Evolutionary conservation across 2,888 invertebrate genomes (phyloP), one percentile per base, ranked within the genome.

Genomic region (Ceriagrion tenellum): DNA sequence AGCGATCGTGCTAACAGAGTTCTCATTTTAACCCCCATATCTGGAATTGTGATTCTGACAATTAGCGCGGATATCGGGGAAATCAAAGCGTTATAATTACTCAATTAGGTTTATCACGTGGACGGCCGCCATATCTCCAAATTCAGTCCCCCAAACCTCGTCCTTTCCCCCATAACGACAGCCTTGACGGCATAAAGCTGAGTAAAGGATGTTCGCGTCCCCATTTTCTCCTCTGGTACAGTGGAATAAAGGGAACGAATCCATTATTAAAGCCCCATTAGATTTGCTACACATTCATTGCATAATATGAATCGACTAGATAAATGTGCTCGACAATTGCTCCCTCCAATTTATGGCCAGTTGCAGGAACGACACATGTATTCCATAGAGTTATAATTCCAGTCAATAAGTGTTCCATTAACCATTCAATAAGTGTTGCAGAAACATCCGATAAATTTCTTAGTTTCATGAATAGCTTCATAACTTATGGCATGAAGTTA

Each of bases 61-160:
- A 81, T 81, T 81, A 81, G 30, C 2, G 35, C 81, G 35, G 69
- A 35, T 81, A 81, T 35, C 81, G 81, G 13, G 35, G 81, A 81
- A 59, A 81, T 81, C 81, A 35, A 69, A 69, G n/a, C 26, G 69
- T 69, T 20, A 35, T 81, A 81, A 81, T 35, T 35, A 81, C 69
- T 69, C 69, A 69, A 69, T 69, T 69, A 69, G 69, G 69, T 69
- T 69, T 69, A 69, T 69, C 69, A n/a, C 3, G 69, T n/a, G 69
- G 69, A n/a, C 69, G 69, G 6, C n/a, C n/a, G 26, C 12, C 81
- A 81, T 81, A 59, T 59, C 20, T 59, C 59, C 59, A 2, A 59
- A 59, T 20, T 59, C 59, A 59, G 20, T 59, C 2, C 59, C 59
- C 20, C 20, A 59, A 59, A 20, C 59, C 59, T 2, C 59, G 1